These are phyloP conservation scores for Enhydra lutris DNA, from an alignment of 2,113 vertebrate genomes.

Conservation along the genomic window DNA sequence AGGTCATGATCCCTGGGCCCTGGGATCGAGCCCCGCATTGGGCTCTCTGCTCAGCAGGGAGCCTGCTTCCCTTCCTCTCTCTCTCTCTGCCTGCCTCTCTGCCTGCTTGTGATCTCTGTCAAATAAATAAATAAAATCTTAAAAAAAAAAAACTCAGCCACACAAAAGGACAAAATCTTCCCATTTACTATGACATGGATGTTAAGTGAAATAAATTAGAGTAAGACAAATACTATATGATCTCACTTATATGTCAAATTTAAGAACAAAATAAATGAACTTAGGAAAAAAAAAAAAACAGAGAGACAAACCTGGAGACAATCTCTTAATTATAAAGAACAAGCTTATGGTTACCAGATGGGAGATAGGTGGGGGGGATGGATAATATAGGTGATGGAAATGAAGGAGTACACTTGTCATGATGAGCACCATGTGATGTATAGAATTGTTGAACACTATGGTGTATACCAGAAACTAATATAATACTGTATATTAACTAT, in stretches of 20 bases:
- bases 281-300: neutral
- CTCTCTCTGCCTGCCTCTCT: no score
- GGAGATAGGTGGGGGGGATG: neutral
- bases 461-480: neutral
- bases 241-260: neutral
- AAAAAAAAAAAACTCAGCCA: neutral
- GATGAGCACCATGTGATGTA: neutral
- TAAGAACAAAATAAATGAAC: neutral
- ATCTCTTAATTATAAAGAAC: neutral
- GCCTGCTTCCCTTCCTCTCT: no score
- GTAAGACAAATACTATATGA: neutral
- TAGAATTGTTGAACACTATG: neutral
- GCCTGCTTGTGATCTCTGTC: no score
- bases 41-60: no score
- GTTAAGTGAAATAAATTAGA: neutral
- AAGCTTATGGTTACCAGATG: neutral
- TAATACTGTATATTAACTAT: neutral
- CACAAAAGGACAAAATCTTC: neutral
- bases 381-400: neutral
- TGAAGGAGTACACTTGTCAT: neutral
- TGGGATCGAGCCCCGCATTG: no score
- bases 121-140: no score
- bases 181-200: neutral
- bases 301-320: neutral
- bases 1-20: no score